A percentile compares a stretch with the other conserved stretches of the same genome.
Conservation (phyloP, 2,113 vertebrate species). For the Brachionichthys hirsutus region DNA sequence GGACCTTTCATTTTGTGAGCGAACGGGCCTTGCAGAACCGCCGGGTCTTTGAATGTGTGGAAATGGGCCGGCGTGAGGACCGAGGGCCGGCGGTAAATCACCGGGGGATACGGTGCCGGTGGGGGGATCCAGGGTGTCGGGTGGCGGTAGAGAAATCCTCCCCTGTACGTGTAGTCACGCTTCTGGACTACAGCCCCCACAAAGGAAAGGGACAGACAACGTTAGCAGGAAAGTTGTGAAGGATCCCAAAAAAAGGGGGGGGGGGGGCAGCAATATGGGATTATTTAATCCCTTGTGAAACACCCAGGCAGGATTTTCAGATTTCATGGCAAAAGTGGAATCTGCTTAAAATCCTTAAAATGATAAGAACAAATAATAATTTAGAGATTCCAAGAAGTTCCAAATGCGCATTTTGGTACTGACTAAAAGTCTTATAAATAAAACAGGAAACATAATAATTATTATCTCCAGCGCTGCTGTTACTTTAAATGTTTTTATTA, state of each 20-base stretch:
- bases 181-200: conserved; percentile 76
- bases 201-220: conserved; percentile 69
- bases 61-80: conserved; percentile 49
- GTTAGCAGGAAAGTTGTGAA: conserved; percentile 60
- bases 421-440: too few relatives aligned
- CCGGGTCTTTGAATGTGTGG: conserved; percentile 56
- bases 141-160: conserved; percentile 74
- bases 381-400: too few relatives aligned
- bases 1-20: conserved; percentile 52
- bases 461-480: too few relatives aligned
- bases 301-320: conserved; percentile 9
- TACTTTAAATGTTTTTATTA: too few relatives aligned
- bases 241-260: conserved; percentile 22
- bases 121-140: conserved; percentile 65
- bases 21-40: conserved; percentile 32
- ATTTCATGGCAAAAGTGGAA: conserved; percentile 31
- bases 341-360: too few relatives aligned
- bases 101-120: conserved; percentile 57
- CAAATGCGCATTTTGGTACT: too few relatives aligned
- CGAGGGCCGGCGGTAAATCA: conserved; percentile 64
- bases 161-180: conserved; percentile 77
- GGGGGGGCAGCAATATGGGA: conserved; percentile 47
- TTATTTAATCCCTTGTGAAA: conserved; percentile 57
- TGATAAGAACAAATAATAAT: too few relatives aligned
- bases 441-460: too few relatives aligned